phyloP scores from a whole-genome alignment of 2,797 vertebrate species.

The Platyrinchus mystaceus region DNA sequence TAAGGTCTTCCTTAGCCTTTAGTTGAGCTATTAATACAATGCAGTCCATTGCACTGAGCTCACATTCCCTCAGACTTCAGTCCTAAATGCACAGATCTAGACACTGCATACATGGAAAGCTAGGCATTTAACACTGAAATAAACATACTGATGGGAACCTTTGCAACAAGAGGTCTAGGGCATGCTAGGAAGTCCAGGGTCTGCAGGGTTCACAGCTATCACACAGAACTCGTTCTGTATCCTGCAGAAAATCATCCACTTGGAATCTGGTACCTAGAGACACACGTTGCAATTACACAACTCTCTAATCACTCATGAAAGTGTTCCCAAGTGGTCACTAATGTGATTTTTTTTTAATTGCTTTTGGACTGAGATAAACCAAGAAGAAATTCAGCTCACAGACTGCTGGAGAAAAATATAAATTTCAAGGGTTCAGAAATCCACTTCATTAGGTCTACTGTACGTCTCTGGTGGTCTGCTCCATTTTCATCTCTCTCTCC shows the following conservation, averaged over 20 bases:
- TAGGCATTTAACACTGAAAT: not conserved
- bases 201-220: slow-evolving; percentile 70
- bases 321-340: not conserved
- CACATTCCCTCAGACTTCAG: not conserved
- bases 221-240: slow-evolving; percentile 73
- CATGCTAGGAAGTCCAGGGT: slow-evolving; percentile 63
- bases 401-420: not conserved
- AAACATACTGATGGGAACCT: slow-evolving; percentile 71
- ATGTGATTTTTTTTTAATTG: not conserved
- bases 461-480: not conserved
- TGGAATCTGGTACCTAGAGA: slow-evolving; percentile 62
- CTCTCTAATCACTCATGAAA: not conserved
- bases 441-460: not conserved
- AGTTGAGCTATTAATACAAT: not conserved
- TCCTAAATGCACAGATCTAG: not conserved
- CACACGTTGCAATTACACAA: not conserved
- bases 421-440: not conserved
- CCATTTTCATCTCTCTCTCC: not conserved
- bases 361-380: not conserved
- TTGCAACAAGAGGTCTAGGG: slow-evolving; percentile 63
- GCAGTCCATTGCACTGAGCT: not conserved
- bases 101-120: not conserved
- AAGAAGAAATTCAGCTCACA: not conserved
- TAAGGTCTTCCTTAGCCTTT: not conserved
- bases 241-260: slow-evolving; percentile 69